These are phyloP conservation scores for Rissa tridactyla DNA, from an alignment of 2,113 vertebrate genomes.

Conservation along the genomic window DNA sequence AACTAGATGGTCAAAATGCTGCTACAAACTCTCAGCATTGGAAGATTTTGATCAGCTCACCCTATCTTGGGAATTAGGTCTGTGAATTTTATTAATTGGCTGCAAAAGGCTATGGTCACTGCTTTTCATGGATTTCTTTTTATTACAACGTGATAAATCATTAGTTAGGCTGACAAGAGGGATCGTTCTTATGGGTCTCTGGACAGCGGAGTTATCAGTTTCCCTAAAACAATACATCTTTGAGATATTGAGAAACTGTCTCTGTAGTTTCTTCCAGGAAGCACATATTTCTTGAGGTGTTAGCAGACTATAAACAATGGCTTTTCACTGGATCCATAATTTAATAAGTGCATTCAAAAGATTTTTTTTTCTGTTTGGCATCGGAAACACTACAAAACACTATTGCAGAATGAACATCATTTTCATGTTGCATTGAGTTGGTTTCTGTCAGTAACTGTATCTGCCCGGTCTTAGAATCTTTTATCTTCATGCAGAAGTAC, in stretches of 20 bases:
- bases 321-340: neutral
- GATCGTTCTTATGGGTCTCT: neutral
- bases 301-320: neutral
- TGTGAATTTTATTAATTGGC: neutral
- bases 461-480: neutral
- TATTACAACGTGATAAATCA: neutral
- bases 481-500: neutral
- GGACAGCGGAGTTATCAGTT: neutral
- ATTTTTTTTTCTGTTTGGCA: neutral
- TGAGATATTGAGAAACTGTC: neutral
- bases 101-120: neutral
- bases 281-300: neutral
- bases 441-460: neutral
- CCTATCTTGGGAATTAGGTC: neutral
- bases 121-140: neutral
- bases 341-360: neutral
- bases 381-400: neutral
- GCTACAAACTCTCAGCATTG: neutral
- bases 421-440: neutral
- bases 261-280: neutral
- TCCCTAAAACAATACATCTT: neutral
- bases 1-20: neutral
- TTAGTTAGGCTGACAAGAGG: neutral
- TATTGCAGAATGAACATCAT: neutral
- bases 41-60: neutral